Conservation (phyloP, 2,113 vertebrate genomes). For the Panthera tigris region DNA sequence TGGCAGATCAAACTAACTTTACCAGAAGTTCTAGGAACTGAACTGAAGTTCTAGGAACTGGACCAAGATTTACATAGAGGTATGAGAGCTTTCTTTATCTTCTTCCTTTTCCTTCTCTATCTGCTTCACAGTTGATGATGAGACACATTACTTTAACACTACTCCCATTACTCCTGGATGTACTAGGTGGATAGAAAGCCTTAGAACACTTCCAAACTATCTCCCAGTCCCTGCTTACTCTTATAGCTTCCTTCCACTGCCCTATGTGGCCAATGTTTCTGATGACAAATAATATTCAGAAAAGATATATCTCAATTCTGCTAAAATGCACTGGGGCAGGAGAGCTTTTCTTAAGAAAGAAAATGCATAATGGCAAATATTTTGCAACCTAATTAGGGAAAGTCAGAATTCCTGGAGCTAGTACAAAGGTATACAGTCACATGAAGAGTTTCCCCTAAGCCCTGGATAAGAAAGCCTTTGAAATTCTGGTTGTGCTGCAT, state of each 20-base stretch:
- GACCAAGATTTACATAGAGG: not conserved
- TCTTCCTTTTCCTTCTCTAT: not conserved
- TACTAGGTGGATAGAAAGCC: not conserved
- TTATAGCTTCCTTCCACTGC: not conserved
- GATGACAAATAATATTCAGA: not conserved
- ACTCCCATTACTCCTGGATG: not conserved
- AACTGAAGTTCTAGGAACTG: not conserved
- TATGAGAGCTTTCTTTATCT: no score
- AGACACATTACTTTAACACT: not conserved
- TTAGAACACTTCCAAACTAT: not conserved
- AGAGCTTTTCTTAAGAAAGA: not conserved
- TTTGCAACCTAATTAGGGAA: not conserved
- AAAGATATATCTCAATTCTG: not conserved
- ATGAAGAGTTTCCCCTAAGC: not conserved
- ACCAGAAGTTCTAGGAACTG: not conserved
- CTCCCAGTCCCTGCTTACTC: not conserved
- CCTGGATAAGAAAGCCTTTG: not conserved
- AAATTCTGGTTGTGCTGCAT: not conserved
- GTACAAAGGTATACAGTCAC: not conserved
- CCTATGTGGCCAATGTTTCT: not conserved
- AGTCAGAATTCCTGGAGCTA: not conserved
- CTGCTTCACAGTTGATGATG: not conserved
- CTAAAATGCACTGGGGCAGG: not conserved
- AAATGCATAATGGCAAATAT: conserved; percentile 14
- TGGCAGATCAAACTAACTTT: not conserved